A percentile compares a stretch with the other conserved stretches of the same genome.
Evolutionary conservation across 2,113 vertebrate genomes (phyloP).

Genomic region (Grammomys surdaster): DNA sequence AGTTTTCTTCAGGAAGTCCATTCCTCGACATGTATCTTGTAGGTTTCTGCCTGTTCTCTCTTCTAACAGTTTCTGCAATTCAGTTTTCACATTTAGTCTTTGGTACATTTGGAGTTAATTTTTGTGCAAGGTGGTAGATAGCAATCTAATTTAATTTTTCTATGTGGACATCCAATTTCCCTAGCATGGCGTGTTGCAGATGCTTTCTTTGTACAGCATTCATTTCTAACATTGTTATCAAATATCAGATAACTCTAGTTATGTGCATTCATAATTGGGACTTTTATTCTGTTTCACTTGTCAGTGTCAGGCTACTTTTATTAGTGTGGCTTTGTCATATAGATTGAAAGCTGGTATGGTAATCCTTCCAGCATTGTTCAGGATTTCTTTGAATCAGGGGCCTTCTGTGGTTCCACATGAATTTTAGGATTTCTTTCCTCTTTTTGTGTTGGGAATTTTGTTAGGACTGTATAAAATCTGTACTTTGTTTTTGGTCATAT

Average conservation of each 20-base stretch:
- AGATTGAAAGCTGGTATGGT: neutral
- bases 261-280: neutral
- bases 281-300: neutral
- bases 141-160: neutral
- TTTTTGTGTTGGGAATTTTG: neutral
- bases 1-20: neutral
- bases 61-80: neutral
- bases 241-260: neutral
- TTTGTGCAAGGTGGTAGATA: neutral
- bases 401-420: neutral
- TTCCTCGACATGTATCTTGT: neutral
- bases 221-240: neutral
- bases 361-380: neutral
- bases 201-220: neutral
- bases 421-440: neutral
- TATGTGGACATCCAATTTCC: neutral
- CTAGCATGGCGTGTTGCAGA: neutral
- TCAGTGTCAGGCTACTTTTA: neutral
- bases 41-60: neutral
- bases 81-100: neutral
- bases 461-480: neutral
- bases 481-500: neutral
- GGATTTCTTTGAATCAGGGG: neutral
- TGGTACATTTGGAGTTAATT: neutral
- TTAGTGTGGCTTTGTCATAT: neutral